These are phyloP conservation scores for Axinella damicornis DNA, from an alignment of 37 sponge, comb jelly and placozoan genomes.

Conservation along the genomic window DNA sequence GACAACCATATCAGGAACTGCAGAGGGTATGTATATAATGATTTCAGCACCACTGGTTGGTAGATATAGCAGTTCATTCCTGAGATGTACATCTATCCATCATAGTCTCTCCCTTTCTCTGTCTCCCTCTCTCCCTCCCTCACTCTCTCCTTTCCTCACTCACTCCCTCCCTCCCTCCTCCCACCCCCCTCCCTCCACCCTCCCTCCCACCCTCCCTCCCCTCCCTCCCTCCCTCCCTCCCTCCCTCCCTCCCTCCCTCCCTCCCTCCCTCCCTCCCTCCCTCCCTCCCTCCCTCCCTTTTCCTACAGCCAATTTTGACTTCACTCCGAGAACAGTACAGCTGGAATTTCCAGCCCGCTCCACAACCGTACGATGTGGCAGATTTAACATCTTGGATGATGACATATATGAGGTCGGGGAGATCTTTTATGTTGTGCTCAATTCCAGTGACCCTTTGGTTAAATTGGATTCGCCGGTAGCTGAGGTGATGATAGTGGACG, in stretches of 20 bases:
- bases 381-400: neutral
- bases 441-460: neutral
- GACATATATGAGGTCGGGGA: neutral
- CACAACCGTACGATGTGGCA: neutral
- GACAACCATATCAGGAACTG: neutral
- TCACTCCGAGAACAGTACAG: neutral
- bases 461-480: neutral
- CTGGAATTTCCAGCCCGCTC: neutral
- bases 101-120: too few relatives aligned
- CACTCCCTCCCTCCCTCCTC: neutral
- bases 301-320: neutral
- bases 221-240: neutral
- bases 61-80: too few relatives aligned
- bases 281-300: neutral
- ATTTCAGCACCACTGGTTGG: too few relatives aligned
- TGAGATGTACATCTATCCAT: too few relatives aligned
- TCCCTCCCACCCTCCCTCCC: neutral
- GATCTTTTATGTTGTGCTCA: neutral
- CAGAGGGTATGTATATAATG: conserved; percentile 6
- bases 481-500: neutral
- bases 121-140: too few relatives aligned
- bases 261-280: neutral
- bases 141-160: neutral
- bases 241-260: neutral
- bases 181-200: neutral